phyloP scores from a whole-genome alignment of 1,140 invertebrate species.

The Drosophila willistoni region DNA sequence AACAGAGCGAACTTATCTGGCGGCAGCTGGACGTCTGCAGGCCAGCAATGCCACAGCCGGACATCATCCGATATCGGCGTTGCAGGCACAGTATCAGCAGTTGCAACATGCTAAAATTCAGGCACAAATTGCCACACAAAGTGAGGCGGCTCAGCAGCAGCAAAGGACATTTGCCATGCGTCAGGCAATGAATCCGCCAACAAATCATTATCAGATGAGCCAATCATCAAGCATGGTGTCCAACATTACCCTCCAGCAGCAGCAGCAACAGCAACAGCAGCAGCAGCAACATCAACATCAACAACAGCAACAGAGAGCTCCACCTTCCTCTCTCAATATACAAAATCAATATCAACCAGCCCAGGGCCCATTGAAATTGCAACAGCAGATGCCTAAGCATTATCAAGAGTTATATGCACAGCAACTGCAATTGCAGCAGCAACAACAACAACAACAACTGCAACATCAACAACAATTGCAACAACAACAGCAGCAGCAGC shows the following conservation, averaged over 20 bases:
- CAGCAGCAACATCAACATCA: slow-evolving; percentile 58
- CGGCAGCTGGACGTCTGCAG: slow-evolving; percentile 83
- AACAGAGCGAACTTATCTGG: slow-evolving; percentile 77
- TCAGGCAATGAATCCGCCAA: slow-evolving; percentile 83
- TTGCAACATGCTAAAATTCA: slow-evolving; percentile 86
- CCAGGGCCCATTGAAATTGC: slow-evolving; percentile 71
- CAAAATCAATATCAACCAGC: slow-evolving; percentile 77
- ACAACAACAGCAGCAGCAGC: slow-evolving; percentile 73
- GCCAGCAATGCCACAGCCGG: slow-evolving; percentile 82
- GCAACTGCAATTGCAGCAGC: slow-evolving; percentile 57
- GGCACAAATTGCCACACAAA: slow-evolving; percentile 86
- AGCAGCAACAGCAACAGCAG: slow-evolving; percentile 69
- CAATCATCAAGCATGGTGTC: slow-evolving; percentile 77
- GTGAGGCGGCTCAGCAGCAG: slow-evolving; percentile 85
- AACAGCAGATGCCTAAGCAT: slow-evolving; percentile 66
- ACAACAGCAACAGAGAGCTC: slow-evolving; percentile 62
- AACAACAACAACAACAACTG: slow-evolving; percentile 59
- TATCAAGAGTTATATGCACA: slow-evolving; percentile 72
- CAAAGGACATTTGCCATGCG: slow-evolving; percentile 86
- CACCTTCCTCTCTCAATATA: slow-evolving; percentile 75
- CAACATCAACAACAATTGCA: slow-evolving; percentile 57
- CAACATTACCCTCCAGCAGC: slow-evolving; percentile 62
- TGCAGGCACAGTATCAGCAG: slow-evolving; percentile 85
- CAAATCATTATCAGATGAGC: slow-evolving; percentile 77
- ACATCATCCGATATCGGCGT: slow-evolving; percentile 83